Evolutionary conservation across 2,888 invertebrate genomes (phyloP).

Genomic region (Melinopterus prodromus): DNA sequence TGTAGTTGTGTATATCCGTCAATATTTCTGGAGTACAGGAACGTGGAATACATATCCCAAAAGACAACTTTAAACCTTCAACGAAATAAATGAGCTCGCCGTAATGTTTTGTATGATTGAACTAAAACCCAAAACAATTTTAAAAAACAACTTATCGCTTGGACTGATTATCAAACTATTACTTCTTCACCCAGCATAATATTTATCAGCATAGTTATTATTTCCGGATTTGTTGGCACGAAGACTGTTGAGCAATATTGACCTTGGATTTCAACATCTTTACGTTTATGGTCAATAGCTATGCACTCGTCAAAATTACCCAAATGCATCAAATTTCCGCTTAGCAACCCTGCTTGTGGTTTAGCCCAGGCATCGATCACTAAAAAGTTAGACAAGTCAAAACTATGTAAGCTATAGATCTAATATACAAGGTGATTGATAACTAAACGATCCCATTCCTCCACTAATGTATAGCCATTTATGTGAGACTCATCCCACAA

Average conservation of each 20-base stretch:
- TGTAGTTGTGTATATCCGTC: slow-evolving; percentile 20
- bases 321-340: slow-evolving; percentile 40
- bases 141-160: not conserved
- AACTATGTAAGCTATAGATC: too few species aligned
- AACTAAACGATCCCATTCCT: too few species aligned
- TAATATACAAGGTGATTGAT: not conserved
- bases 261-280: slow-evolving; percentile 27
- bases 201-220: slow-evolving; percentile 11
- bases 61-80: slow-evolving; percentile 23
- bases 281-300: slow-evolving; percentile 20
- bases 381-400: slow-evolving; percentile 21
- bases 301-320: slow-evolving; percentile 44
- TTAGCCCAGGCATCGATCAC: slow-evolving; percentile 44
- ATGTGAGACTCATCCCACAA: too few species aligned
- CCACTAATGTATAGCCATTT: too few species aligned
- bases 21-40: slow-evolving; percentile 28
- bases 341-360: slow-evolving; percentile 40
- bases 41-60: slow-evolving; percentile 32
- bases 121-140: not conserved
- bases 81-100: slow-evolving; percentile 15
- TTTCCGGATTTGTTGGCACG: slow-evolving; percentile 19
- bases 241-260: slow-evolving; percentile 34
- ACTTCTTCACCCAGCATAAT: slow-evolving; percentile 24
- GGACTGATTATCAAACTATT: not conserved
- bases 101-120: slow-evolving; percentile 7